These are phyloP conservation scores for Ernsta delagoae DNA, from an alignment of 2,888 invertebrate genomes.

Conservation along the genomic window DNA sequence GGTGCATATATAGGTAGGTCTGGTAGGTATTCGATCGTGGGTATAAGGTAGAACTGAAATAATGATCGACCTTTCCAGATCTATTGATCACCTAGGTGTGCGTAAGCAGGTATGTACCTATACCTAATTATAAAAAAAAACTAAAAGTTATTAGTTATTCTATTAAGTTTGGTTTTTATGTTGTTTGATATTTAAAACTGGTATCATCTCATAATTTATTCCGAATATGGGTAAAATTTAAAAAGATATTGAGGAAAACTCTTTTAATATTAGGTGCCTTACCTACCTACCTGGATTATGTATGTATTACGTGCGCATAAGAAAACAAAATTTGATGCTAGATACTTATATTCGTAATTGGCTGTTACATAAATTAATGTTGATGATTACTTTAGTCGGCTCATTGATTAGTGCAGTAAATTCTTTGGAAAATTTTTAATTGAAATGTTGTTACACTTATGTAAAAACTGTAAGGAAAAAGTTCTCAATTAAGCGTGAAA, in stretches of 20 bases:
- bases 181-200: not conserved
- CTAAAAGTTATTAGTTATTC: no score
- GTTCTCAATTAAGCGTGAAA: not conserved
- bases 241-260: not conserved
- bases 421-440: conserved; percentile 1
- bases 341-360: not conserved
- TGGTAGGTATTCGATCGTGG: no score
- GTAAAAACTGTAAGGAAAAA: not conserved
- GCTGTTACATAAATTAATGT: not conserved
- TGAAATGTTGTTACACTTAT: conserved; percentile 2
- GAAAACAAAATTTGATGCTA: conserved; percentile 4
- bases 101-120: no score
- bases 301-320: not conserved
- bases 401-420: not conserved
- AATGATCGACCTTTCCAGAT: no score
- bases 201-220: not conserved
- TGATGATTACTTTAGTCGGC: not conserved
- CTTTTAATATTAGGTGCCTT: not conserved
- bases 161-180: not conserved
- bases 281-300: not conserved
- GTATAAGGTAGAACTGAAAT: no score
- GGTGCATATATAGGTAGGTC: no score
- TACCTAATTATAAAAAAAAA: no score
- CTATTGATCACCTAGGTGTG: no score
- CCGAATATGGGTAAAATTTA: not conserved